A percentile compares a stretch with the other conserved stretches of the same genome.
phyloP scores from a whole-genome alignment of 2,888 invertebrate genomes.

The Physocephala rufipes region DNA sequence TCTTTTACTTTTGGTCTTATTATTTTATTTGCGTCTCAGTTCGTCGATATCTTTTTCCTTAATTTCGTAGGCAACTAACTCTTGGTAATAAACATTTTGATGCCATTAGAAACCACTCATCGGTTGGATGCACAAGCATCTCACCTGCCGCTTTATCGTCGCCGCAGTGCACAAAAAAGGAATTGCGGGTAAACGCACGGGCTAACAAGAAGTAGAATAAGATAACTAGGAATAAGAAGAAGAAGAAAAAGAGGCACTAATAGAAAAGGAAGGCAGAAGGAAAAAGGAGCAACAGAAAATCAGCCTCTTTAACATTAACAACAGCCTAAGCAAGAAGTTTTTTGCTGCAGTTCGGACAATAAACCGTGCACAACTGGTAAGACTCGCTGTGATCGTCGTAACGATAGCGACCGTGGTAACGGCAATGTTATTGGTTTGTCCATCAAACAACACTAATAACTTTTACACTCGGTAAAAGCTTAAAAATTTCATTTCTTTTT shows the following conservation, averaged over 20 bases:
- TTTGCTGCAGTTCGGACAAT: slow-evolving; percentile 24
- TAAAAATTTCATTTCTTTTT: neutral
- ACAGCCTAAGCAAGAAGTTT: slow-evolving; percentile 20
- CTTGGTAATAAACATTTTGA: slow-evolving; percentile 8
- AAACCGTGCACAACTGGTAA: slow-evolving; percentile 24
- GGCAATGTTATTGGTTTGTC: slow-evolving; percentile 5
- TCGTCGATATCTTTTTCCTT: slow-evolving; percentile 4
- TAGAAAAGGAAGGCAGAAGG: neutral
- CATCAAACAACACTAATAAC: neutral
- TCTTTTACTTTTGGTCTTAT: neutral
- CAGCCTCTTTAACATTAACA: slow-evolving; percentile 1
- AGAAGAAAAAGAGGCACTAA: neutral
- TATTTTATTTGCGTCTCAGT: slow-evolving; percentile 2
- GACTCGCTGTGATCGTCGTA: slow-evolving; percentile 8
- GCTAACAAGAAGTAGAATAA: slow-evolving; percentile 3
- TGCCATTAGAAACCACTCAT: slow-evolving; percentile 30
- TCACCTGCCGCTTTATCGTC: neutral
- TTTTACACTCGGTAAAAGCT: neutral
- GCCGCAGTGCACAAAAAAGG: slow-evolving; percentile 6
- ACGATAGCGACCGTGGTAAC: neutral
- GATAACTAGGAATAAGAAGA: neutral
- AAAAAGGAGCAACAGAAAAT: slow-evolving; percentile 27
- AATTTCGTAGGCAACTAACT: neutral
- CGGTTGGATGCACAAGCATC: slow-evolving; percentile 26
- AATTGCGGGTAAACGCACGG: neutral